A percentile compares a stretch with the other conserved stretches of the same genome.
phyloP scores from a whole-genome alignment of 2,113 vertebrate species.

The Excalfactoria chinensis region DNA sequence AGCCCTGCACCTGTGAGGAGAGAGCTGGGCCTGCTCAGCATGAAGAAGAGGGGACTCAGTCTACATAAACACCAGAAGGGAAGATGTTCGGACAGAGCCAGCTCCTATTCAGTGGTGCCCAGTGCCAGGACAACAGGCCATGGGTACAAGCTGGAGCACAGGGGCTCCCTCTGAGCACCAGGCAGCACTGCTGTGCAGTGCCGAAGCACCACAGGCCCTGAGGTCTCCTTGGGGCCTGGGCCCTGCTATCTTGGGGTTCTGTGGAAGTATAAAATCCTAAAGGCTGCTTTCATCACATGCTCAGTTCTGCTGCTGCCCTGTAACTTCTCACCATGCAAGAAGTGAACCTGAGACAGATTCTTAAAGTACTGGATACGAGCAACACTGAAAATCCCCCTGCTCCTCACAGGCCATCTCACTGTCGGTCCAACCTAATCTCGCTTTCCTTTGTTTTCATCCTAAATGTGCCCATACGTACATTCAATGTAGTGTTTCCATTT shows the following conservation, averaged over 20 bases:
- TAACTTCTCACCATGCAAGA: not conserved
- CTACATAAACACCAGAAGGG: not conserved
- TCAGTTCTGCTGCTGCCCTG: not conserved
- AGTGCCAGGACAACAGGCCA: not conserved
- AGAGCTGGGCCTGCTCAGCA: not conserved
- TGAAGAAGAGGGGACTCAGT: not conserved
- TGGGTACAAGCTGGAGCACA: not conserved
- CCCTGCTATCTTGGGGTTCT: not conserved
- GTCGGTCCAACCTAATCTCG: not conserved
- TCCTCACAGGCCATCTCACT: not conserved
- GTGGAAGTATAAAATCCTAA: not conserved
- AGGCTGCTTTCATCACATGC: not conserved
- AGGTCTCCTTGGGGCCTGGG: not conserved
- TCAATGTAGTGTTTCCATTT: not conserved
- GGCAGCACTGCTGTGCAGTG: not conserved
- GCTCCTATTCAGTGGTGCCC: not conserved
- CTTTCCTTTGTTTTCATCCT: not conserved
- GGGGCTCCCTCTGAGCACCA: not conserved
- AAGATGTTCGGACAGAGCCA: not conserved
- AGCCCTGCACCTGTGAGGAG: not conserved
- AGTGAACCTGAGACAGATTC: not conserved
- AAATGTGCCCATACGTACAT: not conserved
- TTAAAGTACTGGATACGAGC: not conserved
- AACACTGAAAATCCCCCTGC: not conserved
- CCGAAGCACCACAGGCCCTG: not conserved